Percentiles rank a stretch among this genome's conserved stretches.
Conservation (phyloP, 2,888 invertebrate species). For the Carcina quercana region DNA sequence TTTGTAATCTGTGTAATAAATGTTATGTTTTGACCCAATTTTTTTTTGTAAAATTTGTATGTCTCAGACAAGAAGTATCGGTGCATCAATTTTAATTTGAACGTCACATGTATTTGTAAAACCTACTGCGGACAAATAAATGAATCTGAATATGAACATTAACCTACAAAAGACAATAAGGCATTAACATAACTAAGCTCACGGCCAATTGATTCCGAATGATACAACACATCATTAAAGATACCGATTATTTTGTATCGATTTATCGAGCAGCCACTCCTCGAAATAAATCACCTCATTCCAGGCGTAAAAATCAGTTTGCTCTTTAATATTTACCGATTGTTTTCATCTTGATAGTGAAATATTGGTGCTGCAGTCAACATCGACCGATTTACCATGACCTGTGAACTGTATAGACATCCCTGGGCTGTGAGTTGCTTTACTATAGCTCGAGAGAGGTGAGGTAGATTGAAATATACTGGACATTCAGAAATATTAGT, state of each 20-base stretch:
- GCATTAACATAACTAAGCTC: conserved; percentile 15
- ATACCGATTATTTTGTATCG: conserved; percentile 26
- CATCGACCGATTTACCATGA: conserved; percentile 22
- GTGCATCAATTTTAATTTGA: too few species aligned
- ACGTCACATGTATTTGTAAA: too few species aligned
- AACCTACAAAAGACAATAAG: conserved; percentile 17
- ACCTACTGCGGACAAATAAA: too few species aligned
- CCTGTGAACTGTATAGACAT: conserved; percentile 11
- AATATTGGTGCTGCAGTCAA: conserved; percentile 31
- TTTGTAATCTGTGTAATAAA: too few species aligned
- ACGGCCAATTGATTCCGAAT: conserved; percentile 8
- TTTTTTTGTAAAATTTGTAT: too few species aligned
- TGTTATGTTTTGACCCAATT: too few species aligned
- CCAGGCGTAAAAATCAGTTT: conserved; percentile 37
- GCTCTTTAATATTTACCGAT: conserved; percentile 45
- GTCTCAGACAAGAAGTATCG: too few species aligned
- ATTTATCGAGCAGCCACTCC: conserved; percentile 28
- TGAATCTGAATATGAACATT: too few species aligned
- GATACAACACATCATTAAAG: conserved; percentile 28
- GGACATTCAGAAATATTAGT: conserved; percentile 31
- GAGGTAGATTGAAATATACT: conserved; percentile 18
- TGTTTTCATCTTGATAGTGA: conserved; percentile 41
- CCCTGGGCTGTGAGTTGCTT: conserved; percentile 4
- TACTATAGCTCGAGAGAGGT: background rate
- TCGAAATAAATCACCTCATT: conserved; percentile 37